Evolutionary conservation across 2,113 vertebrate genomes (phyloP).

Genomic region (Struthidea cinerea): DNA sequence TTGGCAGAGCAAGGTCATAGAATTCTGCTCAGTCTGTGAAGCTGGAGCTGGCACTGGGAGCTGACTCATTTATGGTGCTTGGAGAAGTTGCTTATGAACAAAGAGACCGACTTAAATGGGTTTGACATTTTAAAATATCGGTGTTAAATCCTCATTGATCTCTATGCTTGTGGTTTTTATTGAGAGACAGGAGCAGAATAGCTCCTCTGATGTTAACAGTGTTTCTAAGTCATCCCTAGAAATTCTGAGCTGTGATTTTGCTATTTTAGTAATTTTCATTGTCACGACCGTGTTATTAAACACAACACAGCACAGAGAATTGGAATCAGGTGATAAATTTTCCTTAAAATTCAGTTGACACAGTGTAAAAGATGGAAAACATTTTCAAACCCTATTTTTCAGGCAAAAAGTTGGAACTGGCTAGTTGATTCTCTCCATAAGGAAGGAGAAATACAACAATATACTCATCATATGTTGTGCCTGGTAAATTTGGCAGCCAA

Average conservation of each 20-base stretch:
- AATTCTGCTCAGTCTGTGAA: background rate
- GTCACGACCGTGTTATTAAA: background rate
- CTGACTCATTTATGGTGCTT: background rate
- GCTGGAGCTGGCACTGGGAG: background rate
- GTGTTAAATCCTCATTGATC: background rate
- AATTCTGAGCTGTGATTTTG: background rate
- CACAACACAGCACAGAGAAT: background rate
- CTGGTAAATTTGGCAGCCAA: background rate
- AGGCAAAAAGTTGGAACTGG: background rate
- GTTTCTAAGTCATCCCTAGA: background rate
- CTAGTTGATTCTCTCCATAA: background rate
- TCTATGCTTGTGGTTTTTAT: background rate
- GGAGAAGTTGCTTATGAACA: background rate
- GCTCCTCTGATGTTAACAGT: background rate
- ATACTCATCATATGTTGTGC: rapidly evolving
- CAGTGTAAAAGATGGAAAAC: background rate
- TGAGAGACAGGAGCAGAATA: background rate
- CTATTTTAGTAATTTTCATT: background rate
- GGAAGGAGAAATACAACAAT: background rate
- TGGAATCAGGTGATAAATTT: background rate
- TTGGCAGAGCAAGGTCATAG: background rate
- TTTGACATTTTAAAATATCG: background rate
- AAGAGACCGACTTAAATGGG: background rate
- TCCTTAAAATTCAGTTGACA: background rate
- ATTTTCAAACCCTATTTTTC: background rate